Evolutionary conservation across 2,113 vertebrate species (phyloP).

Genomic region (Nyctereutes procyonoides): DNA sequence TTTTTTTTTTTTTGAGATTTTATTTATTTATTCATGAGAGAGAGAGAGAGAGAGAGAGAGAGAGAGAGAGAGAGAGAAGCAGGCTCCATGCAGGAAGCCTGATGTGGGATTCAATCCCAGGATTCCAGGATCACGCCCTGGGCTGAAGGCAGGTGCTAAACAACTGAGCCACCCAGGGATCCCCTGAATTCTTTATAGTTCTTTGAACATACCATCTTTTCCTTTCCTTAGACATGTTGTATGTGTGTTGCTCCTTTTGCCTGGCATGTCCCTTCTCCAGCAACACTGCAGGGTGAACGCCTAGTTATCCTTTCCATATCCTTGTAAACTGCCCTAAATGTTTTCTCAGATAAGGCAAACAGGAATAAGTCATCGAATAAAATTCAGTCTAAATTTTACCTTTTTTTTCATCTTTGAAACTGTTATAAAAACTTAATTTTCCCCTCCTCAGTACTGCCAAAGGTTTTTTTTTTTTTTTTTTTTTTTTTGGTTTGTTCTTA

Average conservation of each 20-base stretch:
- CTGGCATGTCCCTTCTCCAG: background rate
- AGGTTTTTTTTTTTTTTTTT: background rate
- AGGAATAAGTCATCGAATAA: background rate
- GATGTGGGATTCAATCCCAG: too few species aligned
- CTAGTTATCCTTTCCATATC: background rate
- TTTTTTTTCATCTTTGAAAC: background rate
- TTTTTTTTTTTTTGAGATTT: background rate
- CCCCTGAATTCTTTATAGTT: background rate
- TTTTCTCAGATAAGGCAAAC: background rate
- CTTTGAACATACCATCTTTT: background rate
- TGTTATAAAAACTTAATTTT: background rate
- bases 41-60: too few species aligned
- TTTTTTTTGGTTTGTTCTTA: background rate
- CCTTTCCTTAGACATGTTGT: background rate
- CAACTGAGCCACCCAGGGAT: too few species aligned
- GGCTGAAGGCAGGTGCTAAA: too few species aligned
- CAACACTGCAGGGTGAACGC: background rate
- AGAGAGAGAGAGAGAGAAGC: too few species aligned
- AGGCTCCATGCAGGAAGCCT: too few species aligned
- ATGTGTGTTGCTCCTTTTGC: background rate
- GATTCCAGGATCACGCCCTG: too few species aligned
- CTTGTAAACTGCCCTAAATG: background rate
- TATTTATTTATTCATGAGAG: too few species aligned
- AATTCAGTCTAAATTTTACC: background rate
- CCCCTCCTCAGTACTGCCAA: background rate